These are phyloP conservation scores for Pyrrhosoma nymphula DNA, from an alignment of 2,888 invertebrate genomes.

Conservation along the genomic window DNA sequence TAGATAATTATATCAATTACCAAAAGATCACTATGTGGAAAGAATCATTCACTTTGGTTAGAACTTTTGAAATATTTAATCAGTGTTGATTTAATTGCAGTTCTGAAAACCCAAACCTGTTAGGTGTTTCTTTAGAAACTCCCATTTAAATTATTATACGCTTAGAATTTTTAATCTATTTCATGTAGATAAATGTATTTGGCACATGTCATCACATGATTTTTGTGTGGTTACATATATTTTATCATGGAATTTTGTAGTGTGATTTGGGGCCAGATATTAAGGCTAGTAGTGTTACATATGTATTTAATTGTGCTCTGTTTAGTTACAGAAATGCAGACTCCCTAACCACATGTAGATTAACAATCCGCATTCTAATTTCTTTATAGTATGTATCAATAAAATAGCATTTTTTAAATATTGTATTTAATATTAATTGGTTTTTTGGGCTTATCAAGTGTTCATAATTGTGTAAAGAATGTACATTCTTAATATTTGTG, in stretches of 20 bases:
- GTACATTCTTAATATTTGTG: background rate
- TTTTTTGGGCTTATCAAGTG: background rate
- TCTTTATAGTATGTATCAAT: background rate
- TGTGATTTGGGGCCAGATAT: background rate
- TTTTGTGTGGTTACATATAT: background rate
- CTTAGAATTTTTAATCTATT: background rate
- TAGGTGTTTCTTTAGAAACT: conserved; percentile 9
- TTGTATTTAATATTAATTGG: background rate
- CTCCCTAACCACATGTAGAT: background rate
- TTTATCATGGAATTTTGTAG: background rate
- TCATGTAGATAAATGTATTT: background rate
- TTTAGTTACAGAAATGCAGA: background rate
- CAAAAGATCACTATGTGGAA: background rate
- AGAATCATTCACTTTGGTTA: background rate
- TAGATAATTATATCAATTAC: background rate
- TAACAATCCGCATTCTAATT: background rate
- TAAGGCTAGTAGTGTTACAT: background rate
- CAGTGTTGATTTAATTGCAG: background rate
- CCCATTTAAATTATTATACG: background rate
- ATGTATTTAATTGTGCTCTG: background rate
- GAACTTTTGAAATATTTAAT: background rate
- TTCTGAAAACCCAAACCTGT: background rate
- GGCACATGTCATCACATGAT: background rate
- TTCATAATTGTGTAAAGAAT: background rate
- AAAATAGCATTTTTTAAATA: background rate